These are phyloP conservation scores for Tyto alba DNA, from an alignment of 2,113 vertebrate genomes.

Conservation along the genomic window DNA sequence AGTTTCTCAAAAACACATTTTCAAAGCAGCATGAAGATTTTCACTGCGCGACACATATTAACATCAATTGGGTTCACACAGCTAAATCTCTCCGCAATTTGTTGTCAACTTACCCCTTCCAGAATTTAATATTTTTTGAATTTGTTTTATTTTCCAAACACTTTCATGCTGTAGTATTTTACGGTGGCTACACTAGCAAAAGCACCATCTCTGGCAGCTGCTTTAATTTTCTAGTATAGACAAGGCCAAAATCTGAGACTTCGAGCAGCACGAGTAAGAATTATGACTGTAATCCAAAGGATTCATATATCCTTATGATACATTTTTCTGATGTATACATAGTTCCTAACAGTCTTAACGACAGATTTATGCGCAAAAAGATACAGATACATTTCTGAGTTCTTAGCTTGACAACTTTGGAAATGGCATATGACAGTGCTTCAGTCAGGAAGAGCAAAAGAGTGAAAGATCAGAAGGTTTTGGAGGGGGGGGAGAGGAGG, in stretches of 20 bases:
- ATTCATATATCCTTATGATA: neutral
- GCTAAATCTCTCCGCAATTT: conserved; percentile 1
- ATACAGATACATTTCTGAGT: neutral
- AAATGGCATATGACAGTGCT: neutral
- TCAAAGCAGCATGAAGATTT: neutral
- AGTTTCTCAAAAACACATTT: conserved; percentile 3
- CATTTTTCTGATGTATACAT: neutral
- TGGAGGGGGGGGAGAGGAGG: rapidly evolving
- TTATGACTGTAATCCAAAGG: neutral
- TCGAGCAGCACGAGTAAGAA: neutral
- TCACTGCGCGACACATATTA: neutral
- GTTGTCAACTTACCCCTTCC: neutral
- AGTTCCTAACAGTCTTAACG: neutral
- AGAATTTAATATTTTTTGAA: neutral
- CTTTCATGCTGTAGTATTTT: neutral
- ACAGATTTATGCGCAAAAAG: neutral
- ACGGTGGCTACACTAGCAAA: neutral
- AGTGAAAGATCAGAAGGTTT: neutral
- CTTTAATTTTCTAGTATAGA: neutral
- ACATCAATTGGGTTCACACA: conserved; percentile 33
- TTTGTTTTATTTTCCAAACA: neutral
- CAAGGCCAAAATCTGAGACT: neutral
- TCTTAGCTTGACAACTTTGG: neutral
- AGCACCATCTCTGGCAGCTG: neutral
- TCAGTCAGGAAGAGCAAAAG: neutral